Evolutionary conservation across 2,113 vertebrate species (phyloP).

Genomic region (Pangasianodon hypophthalmus): DNA sequence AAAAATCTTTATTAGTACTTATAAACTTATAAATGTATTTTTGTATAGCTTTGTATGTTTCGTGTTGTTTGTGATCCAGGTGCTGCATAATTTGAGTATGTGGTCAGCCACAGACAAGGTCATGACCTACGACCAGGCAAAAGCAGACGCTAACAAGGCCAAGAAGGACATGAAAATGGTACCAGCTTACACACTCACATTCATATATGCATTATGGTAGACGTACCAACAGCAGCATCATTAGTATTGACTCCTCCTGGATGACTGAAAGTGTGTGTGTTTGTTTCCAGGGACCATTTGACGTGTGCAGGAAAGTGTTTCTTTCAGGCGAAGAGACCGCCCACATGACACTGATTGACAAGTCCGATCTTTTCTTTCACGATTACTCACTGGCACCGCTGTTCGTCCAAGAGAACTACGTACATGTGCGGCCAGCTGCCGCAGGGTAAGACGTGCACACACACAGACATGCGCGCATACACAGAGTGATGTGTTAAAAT

Average conservation of each 20-base stretch:
- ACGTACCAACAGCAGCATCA: neutral
- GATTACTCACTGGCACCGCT: conserved; percentile 95
- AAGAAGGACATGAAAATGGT: conserved; percentile 93
- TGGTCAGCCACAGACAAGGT: conserved; percentile 89
- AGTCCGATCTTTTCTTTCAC: conserved; percentile 95
- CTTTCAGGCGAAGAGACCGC: conserved; percentile 79
- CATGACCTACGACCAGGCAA: conserved; percentile 90
- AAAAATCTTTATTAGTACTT: neutral
- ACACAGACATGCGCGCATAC: neutral
- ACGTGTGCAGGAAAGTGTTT: conserved; percentile 95
- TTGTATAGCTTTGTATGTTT: neutral
- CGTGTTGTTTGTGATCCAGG: conserved; percentile 66
- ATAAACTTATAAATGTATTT: neutral
- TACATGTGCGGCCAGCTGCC: conserved; percentile 86
- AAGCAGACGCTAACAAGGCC: conserved; percentile 82
- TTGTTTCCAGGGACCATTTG: conserved; percentile 86
- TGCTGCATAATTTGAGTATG: conserved; percentile 97
- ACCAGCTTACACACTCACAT: conserved; percentile 30
- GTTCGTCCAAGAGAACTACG: conserved; percentile 97
- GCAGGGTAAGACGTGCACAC: conserved; percentile 79
- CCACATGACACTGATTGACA: conserved; percentile 90
- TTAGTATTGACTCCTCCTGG: neutral
- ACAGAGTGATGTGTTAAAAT: neutral
- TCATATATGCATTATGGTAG: neutral
- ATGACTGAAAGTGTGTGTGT: neutral